Percentiles rank a stretch among this genome's conserved stretches.
Evolutionary conservation across 1,140 invertebrate species (phyloP).

Genomic region (Ptiloglossa arizonensis): DNA sequence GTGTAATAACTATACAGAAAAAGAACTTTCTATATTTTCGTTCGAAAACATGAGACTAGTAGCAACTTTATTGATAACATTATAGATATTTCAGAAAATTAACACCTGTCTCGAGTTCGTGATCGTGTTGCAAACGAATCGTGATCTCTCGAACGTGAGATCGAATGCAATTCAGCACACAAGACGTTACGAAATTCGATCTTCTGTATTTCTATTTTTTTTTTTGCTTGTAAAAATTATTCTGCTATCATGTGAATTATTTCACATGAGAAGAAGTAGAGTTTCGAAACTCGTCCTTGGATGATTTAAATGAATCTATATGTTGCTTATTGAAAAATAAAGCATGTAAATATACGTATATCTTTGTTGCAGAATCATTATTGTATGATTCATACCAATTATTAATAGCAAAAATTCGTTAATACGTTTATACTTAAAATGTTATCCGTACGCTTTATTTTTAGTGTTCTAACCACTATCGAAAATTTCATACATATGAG

Average conservation of each 20-base stretch:
- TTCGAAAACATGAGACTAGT: neutral
- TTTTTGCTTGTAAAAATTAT: neutral
- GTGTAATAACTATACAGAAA: neutral
- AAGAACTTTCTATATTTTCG: neutral
- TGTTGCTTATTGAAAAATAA: no score
- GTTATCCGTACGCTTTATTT: no score
- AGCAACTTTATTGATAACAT: neutral
- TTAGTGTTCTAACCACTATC: no score
- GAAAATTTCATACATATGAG: no score
- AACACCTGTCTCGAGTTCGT: neutral
- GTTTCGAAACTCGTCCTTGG: neutral
- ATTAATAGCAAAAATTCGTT: no score
- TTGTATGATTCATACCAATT: no score
- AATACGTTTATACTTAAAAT: no score
- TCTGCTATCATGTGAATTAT: neutral
- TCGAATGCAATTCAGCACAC: neutral
- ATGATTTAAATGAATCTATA: neutral
- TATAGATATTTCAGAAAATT: neutral
- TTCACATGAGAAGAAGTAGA: no score
- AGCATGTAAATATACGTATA: no score
- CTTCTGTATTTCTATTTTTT: neutral
- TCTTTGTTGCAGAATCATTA: no score
- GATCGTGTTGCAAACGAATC: neutral
- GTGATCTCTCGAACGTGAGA: constrained; percentile 1
- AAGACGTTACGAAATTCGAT: constrained; percentile 9